Base-by-base conservation (phyloP, 2,113 vertebrate genomes). In the Syngnathus typhle region DNA sequence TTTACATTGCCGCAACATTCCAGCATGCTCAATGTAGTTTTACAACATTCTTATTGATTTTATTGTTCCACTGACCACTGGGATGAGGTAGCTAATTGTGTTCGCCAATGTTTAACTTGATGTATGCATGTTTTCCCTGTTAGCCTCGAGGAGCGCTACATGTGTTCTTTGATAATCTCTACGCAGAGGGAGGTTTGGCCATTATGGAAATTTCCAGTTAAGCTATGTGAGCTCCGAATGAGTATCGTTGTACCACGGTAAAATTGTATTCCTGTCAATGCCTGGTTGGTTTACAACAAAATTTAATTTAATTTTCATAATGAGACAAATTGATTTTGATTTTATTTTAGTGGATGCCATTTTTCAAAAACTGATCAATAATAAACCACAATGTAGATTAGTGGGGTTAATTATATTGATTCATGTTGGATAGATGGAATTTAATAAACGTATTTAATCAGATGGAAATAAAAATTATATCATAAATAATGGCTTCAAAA, bases 81-180 rank as follows among this genome's bases (percentile, higher is more conserved):
- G 79, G 85, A 88, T 86, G 75, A 81, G 77, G 76, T 76, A 84
- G 74, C 79, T 90, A 83, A 90, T 90, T 87, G 86, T 81, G 80
- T 85, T 78, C 63, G 46, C 64, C 79, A 64, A 79, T 86, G 80
- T 84, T 84, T 79, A 79, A 82, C 84, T 84, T 82, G 80, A 91
- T 89, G 82, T 80, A 88, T 88, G 84, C 87, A 68, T 86, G 80
- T 82, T 89, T 82, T 82, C 60, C 69, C 63, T 72, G 70, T 82
- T 84, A 79, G 86, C 88, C 83, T 82, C 44, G 44, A 87, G 88
- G 85, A 85, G 65, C 87, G 79, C 77, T 86, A 86, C 80, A 86
- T 71, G 85, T 66, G 46, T 87, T 86, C 80, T 88, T 80, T 90
- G 85, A 85, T 90, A 86, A 89, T 90, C 84, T 88, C 81, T 76